Base-by-base conservation (phyloP, 2,113 vertebrate genomes). In the Caracal caracal region DNA sequence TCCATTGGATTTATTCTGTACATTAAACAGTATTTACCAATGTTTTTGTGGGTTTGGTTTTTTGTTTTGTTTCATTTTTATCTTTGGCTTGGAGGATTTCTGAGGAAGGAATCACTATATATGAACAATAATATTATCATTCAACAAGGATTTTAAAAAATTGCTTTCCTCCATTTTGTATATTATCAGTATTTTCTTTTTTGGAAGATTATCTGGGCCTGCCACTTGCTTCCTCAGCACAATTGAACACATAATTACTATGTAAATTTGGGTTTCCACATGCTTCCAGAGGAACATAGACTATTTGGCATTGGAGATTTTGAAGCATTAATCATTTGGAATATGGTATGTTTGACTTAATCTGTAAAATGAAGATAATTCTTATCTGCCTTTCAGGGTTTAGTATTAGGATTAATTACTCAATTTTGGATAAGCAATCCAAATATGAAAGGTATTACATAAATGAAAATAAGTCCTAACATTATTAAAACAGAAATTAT, bases 191-290 rank as follows among this genome's bases (percentile, higher is more conserved):
- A 15, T 84, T 80, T 82, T 51, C 33, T 88, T 73, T 87, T 65
- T 81, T 82, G 37, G 2, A 88, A 94, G 71, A 94, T 97, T 97
- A 97, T 96, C 96, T 97, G 28, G 49, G 81, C 49, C 95, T 97
- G 66, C 81, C 96, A 95, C 78, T 97, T 97, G 95, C 95, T 92
- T 97, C 82, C 86, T 89, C 73, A 89, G 95, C 89, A 98, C 96
- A 97, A 97, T 43, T 97, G 96, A 95, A 94, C 93, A 96, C 66
- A 79, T 94, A 97, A 98, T 97, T 97, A 96, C 86, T 97, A 97
- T 97, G 97, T 95, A 97, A 98, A 98, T 97, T 66, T 93, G 68
- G 43, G 43, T 93, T 97, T 96, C 82, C 73, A 96, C 96, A 83
- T 96, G 96, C 82, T 95, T 98, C 53, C 95, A 68, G 51, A 91